These are phyloP conservation scores for Phylloscopus whistleri DNA, from an alignment of 2,113 vertebrate species.

Conservation along the genomic window DNA sequence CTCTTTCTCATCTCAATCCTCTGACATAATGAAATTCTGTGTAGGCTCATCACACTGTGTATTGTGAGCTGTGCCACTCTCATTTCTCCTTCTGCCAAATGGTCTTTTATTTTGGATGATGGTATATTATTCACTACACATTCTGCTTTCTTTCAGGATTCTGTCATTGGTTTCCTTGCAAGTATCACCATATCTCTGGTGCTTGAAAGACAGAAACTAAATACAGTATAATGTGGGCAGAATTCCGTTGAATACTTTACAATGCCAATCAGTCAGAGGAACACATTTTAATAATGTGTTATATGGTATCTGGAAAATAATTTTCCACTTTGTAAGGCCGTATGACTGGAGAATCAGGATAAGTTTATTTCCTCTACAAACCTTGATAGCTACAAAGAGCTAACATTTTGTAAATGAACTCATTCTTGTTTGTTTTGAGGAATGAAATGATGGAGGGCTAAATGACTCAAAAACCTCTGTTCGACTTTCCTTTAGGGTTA, in stretches of 20 bases:
- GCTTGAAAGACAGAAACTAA: not conserved
- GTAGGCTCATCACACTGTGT: not conserved
- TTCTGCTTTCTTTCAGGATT: constrained; percentile 4
- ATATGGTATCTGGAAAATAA: not conserved
- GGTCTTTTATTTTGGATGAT: not conserved
- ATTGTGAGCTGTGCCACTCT: not conserved
- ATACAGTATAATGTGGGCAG: not conserved
- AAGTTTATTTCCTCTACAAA: not conserved
- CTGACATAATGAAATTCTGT: not conserved
- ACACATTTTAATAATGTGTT: not conserved
- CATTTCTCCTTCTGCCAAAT: not conserved
- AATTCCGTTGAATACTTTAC: not conserved
- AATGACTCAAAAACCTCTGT: not conserved
- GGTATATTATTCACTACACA: not conserved
- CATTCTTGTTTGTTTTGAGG: not conserved
- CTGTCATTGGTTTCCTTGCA: not conserved
- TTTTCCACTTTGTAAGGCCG: not conserved
- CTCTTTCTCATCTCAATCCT: not conserved
- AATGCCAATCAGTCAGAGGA: not conserved
- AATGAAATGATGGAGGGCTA: not conserved
- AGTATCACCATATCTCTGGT: not conserved
- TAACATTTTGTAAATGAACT: not conserved
- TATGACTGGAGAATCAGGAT: not conserved
- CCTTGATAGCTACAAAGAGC: not conserved
- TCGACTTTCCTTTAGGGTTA: not conserved